These are phyloP conservation scores for Orycteropus afer DNA, from an alignment of 2,113 vertebrate species.

Conservation along the genomic window DNA sequence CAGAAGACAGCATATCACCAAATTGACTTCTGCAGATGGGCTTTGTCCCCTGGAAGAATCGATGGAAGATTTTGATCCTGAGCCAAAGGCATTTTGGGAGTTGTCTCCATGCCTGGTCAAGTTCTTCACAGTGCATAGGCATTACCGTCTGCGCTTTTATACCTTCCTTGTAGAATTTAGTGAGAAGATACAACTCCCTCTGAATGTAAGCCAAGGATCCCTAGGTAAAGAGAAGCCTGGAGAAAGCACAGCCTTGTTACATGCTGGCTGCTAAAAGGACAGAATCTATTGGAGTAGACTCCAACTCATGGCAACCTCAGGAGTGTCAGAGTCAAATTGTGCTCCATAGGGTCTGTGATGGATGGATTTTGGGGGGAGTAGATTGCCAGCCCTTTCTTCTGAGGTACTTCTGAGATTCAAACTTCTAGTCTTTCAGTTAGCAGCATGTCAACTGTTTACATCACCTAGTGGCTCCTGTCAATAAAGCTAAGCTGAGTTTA, in stretches of 20 bases:
- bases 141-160: background rate
- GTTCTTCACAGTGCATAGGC: background rate
- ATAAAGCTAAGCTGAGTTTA: background rate
- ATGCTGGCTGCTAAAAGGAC: background rate
- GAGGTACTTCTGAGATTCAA: background rate
- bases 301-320: too few relatives aligned
- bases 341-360: background rate
- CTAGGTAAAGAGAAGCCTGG: background rate
- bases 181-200: background rate
- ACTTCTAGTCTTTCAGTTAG: background rate
- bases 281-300: background rate
- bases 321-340: background rate
- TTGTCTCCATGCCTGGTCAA: background rate
- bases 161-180: background rate
- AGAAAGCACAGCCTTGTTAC: background rate
- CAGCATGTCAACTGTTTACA: background rate
- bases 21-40: background rate
- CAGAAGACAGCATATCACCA: background rate
- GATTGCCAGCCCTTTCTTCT: background rate
- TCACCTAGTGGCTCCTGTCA: background rate
- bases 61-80: background rate
- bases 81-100: background rate
- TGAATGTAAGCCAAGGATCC: background rate
- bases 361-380: background rate
- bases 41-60: background rate